Base-by-base conservation (phyloP, 2,888 invertebrate species). In the Drosophila subsilvestris region DNA sequence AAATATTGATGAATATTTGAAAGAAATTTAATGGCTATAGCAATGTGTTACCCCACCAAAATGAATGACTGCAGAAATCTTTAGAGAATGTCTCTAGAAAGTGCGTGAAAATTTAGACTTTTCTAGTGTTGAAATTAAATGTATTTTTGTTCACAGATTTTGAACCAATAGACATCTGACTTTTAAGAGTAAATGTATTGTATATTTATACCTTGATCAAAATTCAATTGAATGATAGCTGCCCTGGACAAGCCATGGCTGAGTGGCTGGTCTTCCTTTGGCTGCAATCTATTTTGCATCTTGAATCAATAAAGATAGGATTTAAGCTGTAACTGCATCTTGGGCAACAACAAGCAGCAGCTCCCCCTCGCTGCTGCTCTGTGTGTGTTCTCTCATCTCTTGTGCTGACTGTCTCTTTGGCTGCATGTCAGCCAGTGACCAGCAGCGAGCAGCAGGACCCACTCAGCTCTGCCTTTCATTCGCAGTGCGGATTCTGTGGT, bases 241-340 rank as follows among this genome's bases (percentile, higher is more conserved):
- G 4, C 37, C 32, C 6, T 10, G 62, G 9, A 27, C 25, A 20
- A 59, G 18, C 18, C n/a, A n/a, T n/a, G n/a, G 45, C 22, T 20
- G 20, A 20, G 3, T 22, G 25, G n/a, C n/a, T n/a, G n/a, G n/a
- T n/a, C 25, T 6, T 45, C 32, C 45, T 3, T 14, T 10, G 14
- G 18, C 48, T 20, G 27, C 70, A 14, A 27, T 47, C 70, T 65
- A 37, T 5, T 65, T 65, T 65, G 69, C 63, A 65, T 65, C 69
- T 55, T 17, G 57, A 65, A 65, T 65, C 63, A 37, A 69, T 56
- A 48, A 42, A 49, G n/a, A n/a, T n/a, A n/a, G 42, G 48, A 48
- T 49, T 62, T 22, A 20, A 66, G 66, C 14, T 27, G 57, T 47
- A 37, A 29, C 70, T 37, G 37, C 37, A 37, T 37, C 37, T 32